These are phyloP conservation scores for Chascanopsetta lugubris DNA, from an alignment of 2,113 vertebrate species.

Conservation along the genomic window DNA sequence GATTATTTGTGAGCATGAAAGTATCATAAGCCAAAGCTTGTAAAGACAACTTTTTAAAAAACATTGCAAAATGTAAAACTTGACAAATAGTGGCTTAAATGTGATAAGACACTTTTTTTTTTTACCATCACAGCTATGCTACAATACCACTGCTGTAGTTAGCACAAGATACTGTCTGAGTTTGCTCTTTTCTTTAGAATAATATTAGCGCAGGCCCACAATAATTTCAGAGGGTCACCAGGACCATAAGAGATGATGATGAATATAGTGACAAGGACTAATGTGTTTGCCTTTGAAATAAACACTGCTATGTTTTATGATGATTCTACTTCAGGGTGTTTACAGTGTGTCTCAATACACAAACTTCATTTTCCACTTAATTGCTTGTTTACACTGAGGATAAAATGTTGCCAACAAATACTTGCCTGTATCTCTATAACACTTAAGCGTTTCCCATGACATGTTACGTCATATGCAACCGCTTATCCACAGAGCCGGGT, in stretches of 20 bases:
- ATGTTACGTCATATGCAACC: too few relatives aligned
- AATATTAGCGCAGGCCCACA: background rate
- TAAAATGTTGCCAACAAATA: background rate
- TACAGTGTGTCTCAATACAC: background rate
- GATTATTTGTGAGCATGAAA: constrained; percentile 2
- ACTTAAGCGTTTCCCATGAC: too few relatives aligned
- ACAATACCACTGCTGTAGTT: background rate
- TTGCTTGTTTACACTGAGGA: constrained; percentile 1
- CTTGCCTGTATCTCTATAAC: background rate
- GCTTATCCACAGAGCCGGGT: too few relatives aligned
- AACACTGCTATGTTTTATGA: background rate
- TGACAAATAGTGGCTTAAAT: background rate
- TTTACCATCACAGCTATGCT: background rate
- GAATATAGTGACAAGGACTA: background rate
- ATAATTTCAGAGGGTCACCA: background rate
- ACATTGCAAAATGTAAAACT: background rate
- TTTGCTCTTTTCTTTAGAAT: background rate
- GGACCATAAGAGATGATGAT: background rate
- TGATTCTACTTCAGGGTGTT: background rate
- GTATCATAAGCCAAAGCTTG: background rate
- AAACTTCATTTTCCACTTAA: constrained; percentile 4
- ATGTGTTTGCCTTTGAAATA: background rate
- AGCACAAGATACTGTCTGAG: background rate
- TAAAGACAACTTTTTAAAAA: constrained; percentile 2
- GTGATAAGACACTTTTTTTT: constrained; percentile 5